These are phyloP conservation scores for Ameiurus melas DNA, from an alignment of 2,113 vertebrate genomes.

Conservation along the genomic window DNA sequence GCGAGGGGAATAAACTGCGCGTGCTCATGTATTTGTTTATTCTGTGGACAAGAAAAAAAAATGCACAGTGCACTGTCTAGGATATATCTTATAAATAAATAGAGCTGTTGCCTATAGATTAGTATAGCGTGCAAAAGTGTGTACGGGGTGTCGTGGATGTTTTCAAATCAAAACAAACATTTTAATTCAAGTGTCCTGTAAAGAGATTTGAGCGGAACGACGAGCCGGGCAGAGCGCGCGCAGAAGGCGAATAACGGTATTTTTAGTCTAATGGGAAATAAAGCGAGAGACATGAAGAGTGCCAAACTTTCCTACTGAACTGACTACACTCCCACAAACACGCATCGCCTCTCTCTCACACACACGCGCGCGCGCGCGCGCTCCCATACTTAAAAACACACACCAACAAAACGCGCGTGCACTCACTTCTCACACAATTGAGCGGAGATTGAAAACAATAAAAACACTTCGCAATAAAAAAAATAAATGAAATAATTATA, in stretches of 20 bases:
- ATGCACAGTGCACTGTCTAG: neutral
- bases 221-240: neutral
- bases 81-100: neutral
- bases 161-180: neutral
- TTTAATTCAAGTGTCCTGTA: too few species aligned
- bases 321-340: constrained; percentile 9
- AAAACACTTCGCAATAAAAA: neutral
- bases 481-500: too few species aligned
- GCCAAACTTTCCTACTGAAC: constrained; percentile 65
- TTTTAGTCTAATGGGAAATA: constrained; percentile 54
- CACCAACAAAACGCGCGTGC: neutral
- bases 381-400: too few species aligned
- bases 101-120: neutral
- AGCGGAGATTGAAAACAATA: neutral
- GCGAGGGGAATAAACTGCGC: neutral
- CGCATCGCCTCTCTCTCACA: neutral
- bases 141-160: neutral
- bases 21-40: neutral
- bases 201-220: neutral
- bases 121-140: neutral
- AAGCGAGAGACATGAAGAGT: constrained; percentile 34
- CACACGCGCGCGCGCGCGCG: too few species aligned
- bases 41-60: neutral
- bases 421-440: neutral
- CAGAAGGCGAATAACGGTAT: constrained; percentile 43